A percentile compares a stretch with the other conserved stretches of the same genome.
Evolutionary conservation across 2,888 invertebrate genomes (phyloP).

Genomic region (Rhorus exstirpatorius): DNA sequence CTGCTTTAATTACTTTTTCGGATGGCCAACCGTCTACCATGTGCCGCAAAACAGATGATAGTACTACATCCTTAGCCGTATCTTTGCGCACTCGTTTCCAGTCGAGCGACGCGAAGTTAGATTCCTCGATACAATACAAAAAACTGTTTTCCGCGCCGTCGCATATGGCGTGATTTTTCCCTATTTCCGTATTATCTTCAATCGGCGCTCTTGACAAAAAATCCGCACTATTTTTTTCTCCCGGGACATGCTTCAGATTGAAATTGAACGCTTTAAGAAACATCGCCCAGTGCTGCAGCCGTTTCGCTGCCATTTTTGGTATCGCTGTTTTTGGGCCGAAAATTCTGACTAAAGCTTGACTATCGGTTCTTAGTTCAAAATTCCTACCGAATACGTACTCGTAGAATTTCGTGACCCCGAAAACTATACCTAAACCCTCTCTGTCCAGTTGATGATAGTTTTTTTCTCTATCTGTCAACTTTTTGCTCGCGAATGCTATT

Average conservation of each 20-base stretch:
- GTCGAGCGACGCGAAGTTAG: slow-evolving; percentile 19
- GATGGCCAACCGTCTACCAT: slow-evolving; percentile 56
- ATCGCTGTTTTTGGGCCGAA: too few species aligned
- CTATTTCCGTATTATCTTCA: neutral
- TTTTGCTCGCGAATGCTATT: slow-evolving; percentile 79
- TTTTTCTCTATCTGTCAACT: slow-evolving; percentile 72
- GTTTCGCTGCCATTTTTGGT: too few species aligned
- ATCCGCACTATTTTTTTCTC: slow-evolving; percentile 40
- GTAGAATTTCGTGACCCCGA: too few species aligned
- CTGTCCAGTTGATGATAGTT: slow-evolving; percentile 78
- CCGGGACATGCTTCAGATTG: slow-evolving; percentile 21
- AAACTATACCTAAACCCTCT: too few species aligned
- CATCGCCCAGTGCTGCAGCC: too few species aligned
- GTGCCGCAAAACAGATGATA: slow-evolving; percentile 20
- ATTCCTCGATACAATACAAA: slow-evolving; percentile 8
- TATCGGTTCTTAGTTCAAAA: slow-evolving; percentile 45
- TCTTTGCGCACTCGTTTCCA: slow-evolving; percentile 2
- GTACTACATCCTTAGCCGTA: slow-evolving; percentile 12
- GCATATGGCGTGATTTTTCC: neutral
- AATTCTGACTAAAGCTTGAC: too few species aligned
- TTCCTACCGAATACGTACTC: slow-evolving; percentile 18
- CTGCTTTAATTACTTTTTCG: slow-evolving; percentile 19
- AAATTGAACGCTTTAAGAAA: too few species aligned
- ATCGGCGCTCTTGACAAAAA: slow-evolving; percentile 52
- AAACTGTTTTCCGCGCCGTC: slow-evolving; percentile 21